Base-by-base conservation (phyloP, 2,797 vertebrate genomes). In the Epinephelus malabaricus region DNA sequence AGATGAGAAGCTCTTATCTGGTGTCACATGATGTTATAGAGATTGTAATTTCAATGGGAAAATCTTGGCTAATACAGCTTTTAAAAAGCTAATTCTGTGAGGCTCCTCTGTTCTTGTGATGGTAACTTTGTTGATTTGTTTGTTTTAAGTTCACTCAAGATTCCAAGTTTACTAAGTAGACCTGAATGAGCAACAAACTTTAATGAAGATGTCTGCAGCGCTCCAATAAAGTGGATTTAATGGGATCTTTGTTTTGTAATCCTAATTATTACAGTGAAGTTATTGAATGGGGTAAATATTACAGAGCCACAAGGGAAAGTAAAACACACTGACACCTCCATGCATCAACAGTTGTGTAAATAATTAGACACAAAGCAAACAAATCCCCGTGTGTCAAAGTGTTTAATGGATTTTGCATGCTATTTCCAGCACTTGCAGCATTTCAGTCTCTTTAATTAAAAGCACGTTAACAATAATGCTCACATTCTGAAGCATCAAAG, bases 311-410 rank as follows among this genome's bases (percentile, higher is more conserved):
- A 0, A 27, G 19, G 63, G 27, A 49, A 17, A 77, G 18, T 30
- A 27, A 69, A 71, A 61, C 50, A 60, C 46, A 49, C 18, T 19
- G 2, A 79, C 50, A 43, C 17, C 21, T 38, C 40, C 11, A 30
- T 49, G 43, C 46, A 46, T 46, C 23, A 40, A 51, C 38, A 15
- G 21, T 1, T 78, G 17, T 34, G 8, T 50, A 72, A 55, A 76
- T 79, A 62, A 76, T 79, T 21, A 76, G 27, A 66, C 46, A 38
- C 40, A 51, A 63, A 63, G 55, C 46, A 54, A 79, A 75, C 46
- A 25, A 67, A 70, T 56, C 49, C 34, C 6, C 4, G 21, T 19
- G 49, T 51, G 54, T 43, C 23, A 64, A 53, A 49, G 21, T 50
- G 51, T 53, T 74, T 66, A 58, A 56, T 69, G 45, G 73, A 58